phyloP scores from a whole-genome alignment of 1,140 invertebrate species.

The Trichonephila inaurata region DNA sequence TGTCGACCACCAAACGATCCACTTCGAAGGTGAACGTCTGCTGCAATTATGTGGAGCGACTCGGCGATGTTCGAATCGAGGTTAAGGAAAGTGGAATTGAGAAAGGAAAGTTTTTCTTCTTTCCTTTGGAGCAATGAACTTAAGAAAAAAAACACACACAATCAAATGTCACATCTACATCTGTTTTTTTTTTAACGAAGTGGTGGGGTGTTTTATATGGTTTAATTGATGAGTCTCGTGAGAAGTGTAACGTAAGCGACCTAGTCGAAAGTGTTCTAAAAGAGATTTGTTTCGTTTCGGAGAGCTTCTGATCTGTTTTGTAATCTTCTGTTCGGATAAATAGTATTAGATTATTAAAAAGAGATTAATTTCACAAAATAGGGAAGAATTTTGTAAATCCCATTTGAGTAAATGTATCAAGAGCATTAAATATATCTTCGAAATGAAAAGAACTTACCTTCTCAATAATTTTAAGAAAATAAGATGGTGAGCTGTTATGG shows the following conservation, averaged over 20 bases:
- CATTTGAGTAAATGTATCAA: no score
- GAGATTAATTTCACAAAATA: no score
- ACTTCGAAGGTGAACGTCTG: constrained; percentile 17
- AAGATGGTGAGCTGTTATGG: no score
- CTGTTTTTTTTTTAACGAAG: not conserved
- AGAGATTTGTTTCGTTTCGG: not conserved
- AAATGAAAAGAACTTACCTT: no score
- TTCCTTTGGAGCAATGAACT: not conserved
- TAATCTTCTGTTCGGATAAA: no score
- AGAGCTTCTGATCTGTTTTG: not conserved
- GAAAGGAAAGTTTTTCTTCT: not conserved
- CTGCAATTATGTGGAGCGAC: constrained; percentile 12
- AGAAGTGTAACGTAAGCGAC: not conserved
- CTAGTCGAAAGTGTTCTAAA: not conserved
- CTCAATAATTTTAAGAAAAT: no score
- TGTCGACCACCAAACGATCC: not conserved
- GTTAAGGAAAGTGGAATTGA: constrained; percentile 17
- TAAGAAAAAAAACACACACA: not conserved
- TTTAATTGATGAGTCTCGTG: constrained; percentile 16
- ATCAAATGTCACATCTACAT: not conserved
- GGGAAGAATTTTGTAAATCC: no score
- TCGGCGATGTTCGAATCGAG: not conserved
- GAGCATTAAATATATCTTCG: no score
- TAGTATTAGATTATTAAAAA: no score
- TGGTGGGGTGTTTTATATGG: not conserved